Conservation (phyloP, 1,140 invertebrate genomes). For the Rhyzopertha dominica region DNA sequence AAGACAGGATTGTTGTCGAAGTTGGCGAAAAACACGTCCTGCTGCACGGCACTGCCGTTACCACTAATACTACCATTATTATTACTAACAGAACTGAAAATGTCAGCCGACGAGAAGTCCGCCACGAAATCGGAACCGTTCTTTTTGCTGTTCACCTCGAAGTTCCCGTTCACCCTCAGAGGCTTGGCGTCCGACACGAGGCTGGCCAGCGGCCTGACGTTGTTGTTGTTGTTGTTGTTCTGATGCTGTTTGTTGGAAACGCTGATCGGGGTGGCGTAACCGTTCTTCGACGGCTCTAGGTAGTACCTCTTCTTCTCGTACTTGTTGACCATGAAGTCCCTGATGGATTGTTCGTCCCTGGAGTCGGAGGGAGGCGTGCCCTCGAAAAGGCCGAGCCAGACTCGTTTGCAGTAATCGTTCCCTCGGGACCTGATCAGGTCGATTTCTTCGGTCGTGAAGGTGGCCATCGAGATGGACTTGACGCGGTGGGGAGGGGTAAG, state of each 20-base stretch:
- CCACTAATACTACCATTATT: constrained; percentile 16
- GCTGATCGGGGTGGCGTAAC: constrained; percentile 42
- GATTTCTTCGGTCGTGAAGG: constrained; percentile 93
- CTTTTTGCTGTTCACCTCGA: constrained; percentile 15
- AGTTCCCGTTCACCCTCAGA: constrained; percentile 25
- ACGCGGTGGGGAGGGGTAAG: constrained; percentile 95
- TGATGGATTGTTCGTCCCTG: constrained; percentile 84
- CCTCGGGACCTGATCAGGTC: constrained; percentile 85
- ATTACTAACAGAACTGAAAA: constrained; percentile 45
- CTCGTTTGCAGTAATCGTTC: constrained; percentile 87
- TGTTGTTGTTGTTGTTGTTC: constrained; percentile 34
- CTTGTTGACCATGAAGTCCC: constrained; percentile 88
- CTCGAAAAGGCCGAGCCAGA: constrained; percentile 85
- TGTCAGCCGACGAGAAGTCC: constrained; percentile 58
- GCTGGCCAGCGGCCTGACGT: constrained; percentile 28
- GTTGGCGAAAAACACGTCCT: constrained; percentile 56
- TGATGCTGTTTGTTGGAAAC: constrained; percentile 30
- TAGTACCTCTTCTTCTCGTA: constrained; percentile 85
- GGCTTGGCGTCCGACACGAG: constrained; percentile 21
- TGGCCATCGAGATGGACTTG: constrained; percentile 98
- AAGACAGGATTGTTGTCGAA: constrained; percentile 70
- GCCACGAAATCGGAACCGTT: constrained; percentile 51
- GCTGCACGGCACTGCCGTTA: constrained; percentile 16
- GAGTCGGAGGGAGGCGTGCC: constrained; percentile 51
- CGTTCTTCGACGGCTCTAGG: constrained; percentile 55